Conservation (phyloP, 2,888 invertebrate genomes). For the Callinectes sapidus region DNA sequence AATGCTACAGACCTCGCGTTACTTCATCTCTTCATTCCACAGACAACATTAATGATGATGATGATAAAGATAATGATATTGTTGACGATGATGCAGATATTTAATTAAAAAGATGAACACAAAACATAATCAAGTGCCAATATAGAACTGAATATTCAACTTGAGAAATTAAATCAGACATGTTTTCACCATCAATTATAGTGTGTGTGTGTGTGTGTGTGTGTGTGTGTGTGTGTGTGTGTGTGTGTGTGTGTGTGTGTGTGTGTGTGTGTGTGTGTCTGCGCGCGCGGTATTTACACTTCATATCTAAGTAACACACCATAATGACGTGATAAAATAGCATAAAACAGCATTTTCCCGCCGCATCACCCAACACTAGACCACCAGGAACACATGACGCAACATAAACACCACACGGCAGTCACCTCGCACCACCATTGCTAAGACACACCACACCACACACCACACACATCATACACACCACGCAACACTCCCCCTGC, state of each 20-base stretch:
- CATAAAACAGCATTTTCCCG: neutral
- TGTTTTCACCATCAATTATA: no score
- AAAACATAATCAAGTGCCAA: neutral
- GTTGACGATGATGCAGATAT: neutral
- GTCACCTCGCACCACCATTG: neutral
- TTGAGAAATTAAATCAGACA: no score
- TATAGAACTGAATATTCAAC: neutral
- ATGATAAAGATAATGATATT: neutral
- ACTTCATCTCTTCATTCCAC: neutral
- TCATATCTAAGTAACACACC: neutral
- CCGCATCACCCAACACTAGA: neutral
- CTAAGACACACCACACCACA: neutral
- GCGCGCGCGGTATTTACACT: neutral
- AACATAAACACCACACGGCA: neutral
- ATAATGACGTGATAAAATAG: neutral
- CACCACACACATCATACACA: neutral
- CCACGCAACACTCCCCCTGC: neutral
- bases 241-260: neutral
- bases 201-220: neutral
- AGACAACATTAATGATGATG: neutral
- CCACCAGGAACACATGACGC: neutral
- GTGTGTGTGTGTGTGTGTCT: neutral
- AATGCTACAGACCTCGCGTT: neutral
- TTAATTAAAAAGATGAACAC: neutral
- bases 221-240: slow-evolving; percentile 1